Base-by-base conservation (phyloP, 2,888 invertebrate genomes). In the Stenoptilia bipunctidactyla region DNA sequence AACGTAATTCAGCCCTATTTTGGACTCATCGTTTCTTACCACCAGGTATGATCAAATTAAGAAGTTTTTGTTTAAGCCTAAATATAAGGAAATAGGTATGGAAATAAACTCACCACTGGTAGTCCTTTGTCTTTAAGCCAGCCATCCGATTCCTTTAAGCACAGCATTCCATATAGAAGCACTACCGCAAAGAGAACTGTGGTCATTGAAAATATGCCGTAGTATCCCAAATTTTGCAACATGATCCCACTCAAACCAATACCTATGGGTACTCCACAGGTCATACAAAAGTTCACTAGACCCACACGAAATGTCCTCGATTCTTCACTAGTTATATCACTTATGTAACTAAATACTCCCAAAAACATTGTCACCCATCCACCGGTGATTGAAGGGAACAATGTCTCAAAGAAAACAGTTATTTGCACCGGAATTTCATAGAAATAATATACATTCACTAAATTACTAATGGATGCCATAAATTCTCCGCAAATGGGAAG, bases 131-230 rank as follows among this genome's bases (percentile, higher is more conserved):
- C 64, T 39, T 48, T 52, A 0, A 80, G 61, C 55, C 70, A 66
- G 2, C 64, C 49, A 30, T 86, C 87, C 13, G 88, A 86, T 56
- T 93, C 93, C 42, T 89, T 86, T 46, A 94, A 84, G 40, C 87
- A 86, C 43, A 89, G 86, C 35, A 88, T 76, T 0, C 93, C 93
- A 51, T 93, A 93, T 33, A 87, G 56, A 39, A 93, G 86, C 33
- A 91, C 89, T 34, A 92, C 55, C 4, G 89, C 51, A 37, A 87
- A 76, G 52, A 80, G 46, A 1, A 50, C 50, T 2, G 66, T 54
- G 0, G 82, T 82, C 55, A 71, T 65, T 1, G 70, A 56, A 45
- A 85, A 85, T 41, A 84, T 64, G 30, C 74, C 79, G 44, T 84
- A 85, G 46, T 82, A 85, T 1, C 85, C 85, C 56, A 80, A 55